These are phyloP conservation scores for Craniophora ligustri DNA, from an alignment of 2,888 invertebrate genomes.

Conservation along the genomic window DNA sequence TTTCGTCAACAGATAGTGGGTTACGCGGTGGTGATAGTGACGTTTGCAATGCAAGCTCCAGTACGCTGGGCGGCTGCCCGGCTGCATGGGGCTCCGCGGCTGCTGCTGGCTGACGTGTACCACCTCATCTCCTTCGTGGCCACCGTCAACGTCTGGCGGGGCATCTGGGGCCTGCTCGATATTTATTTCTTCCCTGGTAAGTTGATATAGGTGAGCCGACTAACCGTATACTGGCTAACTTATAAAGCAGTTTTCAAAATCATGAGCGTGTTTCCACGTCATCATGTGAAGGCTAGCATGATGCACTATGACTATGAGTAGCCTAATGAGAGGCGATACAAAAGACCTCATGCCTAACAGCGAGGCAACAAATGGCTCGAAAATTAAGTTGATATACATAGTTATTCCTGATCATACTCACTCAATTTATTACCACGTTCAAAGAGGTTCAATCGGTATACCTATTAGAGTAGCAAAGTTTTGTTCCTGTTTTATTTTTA, in stretches of 20 bases:
- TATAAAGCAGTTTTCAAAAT: neutral
- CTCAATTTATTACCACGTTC: too few species aligned
- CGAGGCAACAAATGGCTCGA: too few species aligned
- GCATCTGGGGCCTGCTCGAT: conserved; percentile 94
- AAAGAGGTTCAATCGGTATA: too few species aligned
- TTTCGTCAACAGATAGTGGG: conserved; percentile 90
- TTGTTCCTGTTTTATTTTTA: too few species aligned
- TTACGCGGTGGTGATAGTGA: conserved; percentile 91
- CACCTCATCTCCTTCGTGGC: conserved; percentile 93
- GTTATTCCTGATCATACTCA: too few species aligned
- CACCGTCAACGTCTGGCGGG: conserved; percentile 96
- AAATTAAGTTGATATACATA: too few species aligned
- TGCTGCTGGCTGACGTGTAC: conserved; percentile 93
- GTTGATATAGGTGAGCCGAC: conserved; percentile 67
- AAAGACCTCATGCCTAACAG: too few species aligned
- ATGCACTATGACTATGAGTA: too few species aligned
- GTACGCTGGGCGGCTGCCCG: conserved; percentile 92
- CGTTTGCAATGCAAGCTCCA: conserved; percentile 92
- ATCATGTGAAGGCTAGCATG: too few species aligned
- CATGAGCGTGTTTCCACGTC: neutral
- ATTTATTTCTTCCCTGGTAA: conserved; percentile 93
- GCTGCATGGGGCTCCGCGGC: conserved; percentile 90
- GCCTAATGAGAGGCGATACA: too few species aligned
- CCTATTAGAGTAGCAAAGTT: too few species aligned
- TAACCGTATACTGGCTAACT: too few species aligned